phyloP scores from a whole-genome alignment of 2,797 vertebrate genomes.

The Lycodopsis pacificus region DNA sequence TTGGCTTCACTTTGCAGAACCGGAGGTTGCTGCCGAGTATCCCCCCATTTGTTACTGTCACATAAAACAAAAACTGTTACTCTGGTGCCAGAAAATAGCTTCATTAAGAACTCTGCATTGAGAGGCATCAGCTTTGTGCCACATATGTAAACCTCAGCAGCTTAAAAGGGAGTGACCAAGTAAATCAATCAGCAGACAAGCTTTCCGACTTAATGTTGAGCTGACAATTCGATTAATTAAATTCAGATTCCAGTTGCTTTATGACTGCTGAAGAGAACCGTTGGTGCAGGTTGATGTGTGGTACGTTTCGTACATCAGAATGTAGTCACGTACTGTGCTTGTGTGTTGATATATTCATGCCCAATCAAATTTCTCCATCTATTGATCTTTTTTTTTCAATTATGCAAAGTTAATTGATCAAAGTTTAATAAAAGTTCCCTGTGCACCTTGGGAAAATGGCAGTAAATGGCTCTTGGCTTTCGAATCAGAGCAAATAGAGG shows the following conservation, averaged over 20 bases:
- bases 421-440: conserved; percentile 43
- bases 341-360: neutral
- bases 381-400: conserved; percentile 36
- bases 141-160: conserved; percentile 8
- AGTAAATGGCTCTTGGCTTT: conserved; percentile 9
- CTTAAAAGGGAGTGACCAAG: neutral
- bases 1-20: no score
- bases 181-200: conserved; percentile 13
- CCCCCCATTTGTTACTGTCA: conserved; percentile 4
- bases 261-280: conserved; percentile 14
- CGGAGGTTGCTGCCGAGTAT: no score
- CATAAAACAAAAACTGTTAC: neutral
- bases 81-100: neutral
- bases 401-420: conserved; percentile 52
- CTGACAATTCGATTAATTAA: conserved; percentile 50
- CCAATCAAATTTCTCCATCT: conserved; percentile 33
- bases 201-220: conserved; percentile 6
- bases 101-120: neutral
- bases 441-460: conserved; percentile 18
- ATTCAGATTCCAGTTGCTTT: conserved; percentile 21
- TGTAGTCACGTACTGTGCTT: conserved; percentile 1
- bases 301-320: conserved; percentile 19
- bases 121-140: conserved; percentile 2
- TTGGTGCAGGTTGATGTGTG: conserved; percentile 5
- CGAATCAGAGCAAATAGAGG: conserved; percentile 24